Evolutionary conservation across 2,113 vertebrate genomes (phyloP).

Genomic region (Coptodon rendalli): DNA sequence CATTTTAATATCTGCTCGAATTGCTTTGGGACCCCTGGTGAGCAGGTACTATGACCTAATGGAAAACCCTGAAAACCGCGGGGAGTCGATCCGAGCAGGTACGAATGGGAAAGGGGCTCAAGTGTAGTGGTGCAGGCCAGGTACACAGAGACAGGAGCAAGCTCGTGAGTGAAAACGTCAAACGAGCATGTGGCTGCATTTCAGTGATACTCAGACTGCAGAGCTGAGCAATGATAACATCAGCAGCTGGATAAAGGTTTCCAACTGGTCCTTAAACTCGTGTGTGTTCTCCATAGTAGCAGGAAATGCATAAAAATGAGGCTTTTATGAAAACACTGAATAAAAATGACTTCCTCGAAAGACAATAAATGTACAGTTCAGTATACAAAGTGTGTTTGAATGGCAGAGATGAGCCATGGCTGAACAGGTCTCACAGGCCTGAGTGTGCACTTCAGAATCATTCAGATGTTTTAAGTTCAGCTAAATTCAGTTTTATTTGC

Average conservation of each 20-base stretch:
- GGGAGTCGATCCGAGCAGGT: neutral
- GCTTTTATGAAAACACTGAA: neutral
- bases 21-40: neutral
- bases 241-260: neutral
- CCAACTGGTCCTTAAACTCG: neutral
- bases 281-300: neutral
- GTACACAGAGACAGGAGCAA: neutral
- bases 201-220: neutral
- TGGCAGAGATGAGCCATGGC: too few relatives aligned
- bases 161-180: too few relatives aligned
- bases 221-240: neutral
- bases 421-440: too few relatives aligned
- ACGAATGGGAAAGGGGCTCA: accelerated
- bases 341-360: accelerated
- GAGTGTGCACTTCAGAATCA: neutral
- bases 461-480: neutral
- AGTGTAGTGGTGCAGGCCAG: neutral
- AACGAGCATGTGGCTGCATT: too few relatives aligned
- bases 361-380: too few relatives aligned
- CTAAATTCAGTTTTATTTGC: neutral
- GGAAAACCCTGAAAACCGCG: neutral
- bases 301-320: neutral
- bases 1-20: neutral
- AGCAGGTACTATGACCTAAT: neutral
- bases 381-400: too few relatives aligned